A percentile compares a stretch with the other conserved stretches of the same genome.
These are phyloP conservation scores for Leptinotarsa juncta DNA, from an alignment of 2,888 invertebrate genomes.

Conservation along the genomic window DNA sequence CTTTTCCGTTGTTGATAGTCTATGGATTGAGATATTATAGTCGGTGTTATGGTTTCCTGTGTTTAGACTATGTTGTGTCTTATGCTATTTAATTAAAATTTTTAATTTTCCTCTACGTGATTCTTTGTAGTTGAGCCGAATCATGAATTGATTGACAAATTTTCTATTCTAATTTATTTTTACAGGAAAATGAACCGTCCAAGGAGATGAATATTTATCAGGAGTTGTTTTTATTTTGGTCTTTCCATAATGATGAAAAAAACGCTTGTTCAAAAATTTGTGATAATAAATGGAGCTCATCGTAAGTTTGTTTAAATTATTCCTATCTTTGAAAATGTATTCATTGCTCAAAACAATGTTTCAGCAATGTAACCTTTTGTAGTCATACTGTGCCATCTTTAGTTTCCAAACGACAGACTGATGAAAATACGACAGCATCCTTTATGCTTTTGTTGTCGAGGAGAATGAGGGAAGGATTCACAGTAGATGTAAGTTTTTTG, in stretches of 20 bases:
- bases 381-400: slow-evolving; percentile 69
- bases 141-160: background rate
- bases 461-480: slow-evolving; percentile 81
- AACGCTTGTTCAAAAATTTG: slow-evolving; percentile 49
- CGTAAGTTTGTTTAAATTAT: slow-evolving; percentile 48
- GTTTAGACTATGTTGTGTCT: too few species aligned
- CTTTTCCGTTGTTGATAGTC: too few species aligned
- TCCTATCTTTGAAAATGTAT: background rate
- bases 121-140: too few species aligned
- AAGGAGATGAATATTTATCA: slow-evolving; percentile 62
- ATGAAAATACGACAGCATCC: slow-evolving; percentile 72
- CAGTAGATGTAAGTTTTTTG: slow-evolving; percentile 68
- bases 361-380: slow-evolving; percentile 70
- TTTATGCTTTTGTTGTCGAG: slow-evolving; percentile 77
- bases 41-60: too few species aligned
- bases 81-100: too few species aligned
- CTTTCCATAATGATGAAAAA: slow-evolving; percentile 55
- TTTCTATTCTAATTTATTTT: slow-evolving; percentile 32
- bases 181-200: slow-evolving; percentile 58
- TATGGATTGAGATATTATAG: too few species aligned
- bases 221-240: slow-evolving; percentile 58
- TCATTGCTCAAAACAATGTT: slow-evolving; percentile 9
- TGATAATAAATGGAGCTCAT: slow-evolving; percentile 53
- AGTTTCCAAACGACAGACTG: slow-evolving; percentile 73
- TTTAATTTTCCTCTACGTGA: too few species aligned